Conservation (phyloP, 1,140 invertebrate species). For the Battus philenor region DNA sequence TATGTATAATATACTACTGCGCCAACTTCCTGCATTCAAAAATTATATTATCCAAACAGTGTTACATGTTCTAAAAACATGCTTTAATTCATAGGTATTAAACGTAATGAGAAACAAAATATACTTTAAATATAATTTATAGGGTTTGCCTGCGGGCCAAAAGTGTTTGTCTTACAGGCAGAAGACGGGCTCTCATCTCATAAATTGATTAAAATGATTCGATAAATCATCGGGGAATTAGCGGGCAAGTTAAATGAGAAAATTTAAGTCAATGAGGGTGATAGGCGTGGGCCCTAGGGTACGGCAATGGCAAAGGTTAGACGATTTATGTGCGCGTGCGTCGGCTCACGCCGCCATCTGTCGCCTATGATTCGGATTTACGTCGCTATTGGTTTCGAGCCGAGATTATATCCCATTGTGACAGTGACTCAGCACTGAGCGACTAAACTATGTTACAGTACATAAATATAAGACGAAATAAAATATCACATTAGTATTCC, state of each 20-base stretch:
- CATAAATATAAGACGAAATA: too few species aligned
- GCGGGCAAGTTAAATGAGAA: constrained; percentile 18
- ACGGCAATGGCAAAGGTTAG: constrained; percentile 32
- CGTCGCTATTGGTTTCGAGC: constrained; percentile 41
- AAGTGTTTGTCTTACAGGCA: neutral
- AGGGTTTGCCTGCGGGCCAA: neutral
- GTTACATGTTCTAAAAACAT: constrained; percentile 2
- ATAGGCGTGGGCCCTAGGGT: constrained; percentile 18
- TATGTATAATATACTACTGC: neutral
- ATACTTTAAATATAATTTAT: constrained; percentile 1
- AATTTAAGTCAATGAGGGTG: constrained; percentile 26
- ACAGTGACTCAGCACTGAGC: constrained; percentile 26
- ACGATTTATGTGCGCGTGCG: constrained; percentile 42
- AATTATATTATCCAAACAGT: constrained; percentile 8
- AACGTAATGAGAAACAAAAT: constrained; percentile 3
- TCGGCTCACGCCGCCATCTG: constrained; percentile 34
- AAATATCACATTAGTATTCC: too few species aligned
- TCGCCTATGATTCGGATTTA: constrained; percentile 51
- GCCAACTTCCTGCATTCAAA: neutral
- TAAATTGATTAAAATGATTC: constrained; percentile 4
- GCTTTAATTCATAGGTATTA: constrained; percentile 13
- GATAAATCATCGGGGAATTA: constrained; percentile 23
- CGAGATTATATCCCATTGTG: constrained; percentile 43
- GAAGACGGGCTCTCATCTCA: neutral
- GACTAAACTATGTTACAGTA: too few species aligned